Evolutionary conservation across 2,113 vertebrate species (phyloP).

Genomic region (Actenoides lindsayi): DNA sequence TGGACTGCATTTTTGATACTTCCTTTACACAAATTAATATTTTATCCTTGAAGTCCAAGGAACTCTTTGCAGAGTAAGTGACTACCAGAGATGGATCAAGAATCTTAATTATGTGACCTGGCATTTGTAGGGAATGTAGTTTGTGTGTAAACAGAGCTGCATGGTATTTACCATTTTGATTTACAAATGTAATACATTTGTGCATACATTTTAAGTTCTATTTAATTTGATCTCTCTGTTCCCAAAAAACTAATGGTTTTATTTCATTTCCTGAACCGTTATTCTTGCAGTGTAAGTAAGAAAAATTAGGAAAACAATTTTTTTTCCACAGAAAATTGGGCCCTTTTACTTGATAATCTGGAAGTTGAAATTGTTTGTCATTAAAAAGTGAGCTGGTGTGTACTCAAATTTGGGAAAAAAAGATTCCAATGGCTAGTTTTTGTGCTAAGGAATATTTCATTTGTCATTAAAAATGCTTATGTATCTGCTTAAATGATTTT

Average conservation of each 20-base stretch:
- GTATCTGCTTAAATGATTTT: background rate
- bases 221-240: background rate
- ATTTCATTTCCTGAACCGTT: background rate
- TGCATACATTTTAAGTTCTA: background rate
- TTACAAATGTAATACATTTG: background rate
- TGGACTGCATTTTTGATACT: background rate
- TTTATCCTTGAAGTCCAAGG: background rate
- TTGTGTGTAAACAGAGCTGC: background rate
- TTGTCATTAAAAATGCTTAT: background rate
- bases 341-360: background rate
- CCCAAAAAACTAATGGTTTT: background rate
- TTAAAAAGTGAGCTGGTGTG: background rate
- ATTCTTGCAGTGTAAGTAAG: background rate
- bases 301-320: background rate
- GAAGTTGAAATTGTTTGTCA: fast-evolving
- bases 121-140: background rate
- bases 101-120: background rate
- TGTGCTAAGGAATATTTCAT: background rate
- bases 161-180: background rate
- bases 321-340: background rate
- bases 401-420: background rate
- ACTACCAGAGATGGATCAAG: background rate
- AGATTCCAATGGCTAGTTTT: background rate
- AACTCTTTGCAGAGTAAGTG: background rate
- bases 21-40: background rate